Evolutionary conservation across 1,140 invertebrate genomes (phyloP).

Genomic region (Sogatella furcifera): DNA sequence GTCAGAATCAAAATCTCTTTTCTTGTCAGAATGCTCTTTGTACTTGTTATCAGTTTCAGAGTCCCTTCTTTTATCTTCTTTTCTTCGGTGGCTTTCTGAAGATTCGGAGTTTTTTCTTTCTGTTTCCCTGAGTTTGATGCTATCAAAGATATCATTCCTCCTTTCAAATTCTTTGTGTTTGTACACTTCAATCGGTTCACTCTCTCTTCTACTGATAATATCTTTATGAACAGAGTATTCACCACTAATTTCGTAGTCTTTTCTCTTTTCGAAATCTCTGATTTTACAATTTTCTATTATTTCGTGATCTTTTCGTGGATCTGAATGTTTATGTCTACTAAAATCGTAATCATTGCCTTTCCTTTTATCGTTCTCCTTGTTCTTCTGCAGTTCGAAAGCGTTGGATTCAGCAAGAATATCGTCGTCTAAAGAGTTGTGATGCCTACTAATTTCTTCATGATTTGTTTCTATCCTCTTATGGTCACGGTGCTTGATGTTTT

Average conservation of each 20-base stretch:
- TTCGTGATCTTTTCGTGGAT: slow-evolving; percentile 34
- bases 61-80: slow-evolving; percentile 20
- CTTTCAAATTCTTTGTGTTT: slow-evolving; percentile 13
- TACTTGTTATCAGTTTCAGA: slow-evolving; percentile 12
- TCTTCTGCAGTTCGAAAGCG: slow-evolving; percentile 14
- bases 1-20: slow-evolving; percentile 7
- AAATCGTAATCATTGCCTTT: slow-evolving; percentile 19
- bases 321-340: slow-evolving; percentile 26
- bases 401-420: too few species aligned
- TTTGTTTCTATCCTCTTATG: slow-evolving; percentile 22
- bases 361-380: slow-evolving; percentile 26
- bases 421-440: too few species aligned
- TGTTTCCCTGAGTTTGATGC: slow-evolving; percentile 28
- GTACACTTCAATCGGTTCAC: neutral
- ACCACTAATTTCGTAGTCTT: neutral
- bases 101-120: slow-evolving; percentile 33
- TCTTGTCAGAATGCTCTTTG: slow-evolving; percentile 9
- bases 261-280: slow-evolving; percentile 10
- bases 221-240: slow-evolving; percentile 10
- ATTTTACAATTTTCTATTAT: slow-evolving; percentile 21
- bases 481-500: slow-evolving; percentile 23
- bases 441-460: slow-evolving; percentile 1
- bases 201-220: neutral
- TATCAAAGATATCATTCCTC: neutral
- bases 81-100: slow-evolving; percentile 25